A percentile compares a stretch with the other conserved stretches of the same genome.
Conservation (phyloP, 2,888 invertebrate genomes). For the Trypoxylon attenuatum region DNA sequence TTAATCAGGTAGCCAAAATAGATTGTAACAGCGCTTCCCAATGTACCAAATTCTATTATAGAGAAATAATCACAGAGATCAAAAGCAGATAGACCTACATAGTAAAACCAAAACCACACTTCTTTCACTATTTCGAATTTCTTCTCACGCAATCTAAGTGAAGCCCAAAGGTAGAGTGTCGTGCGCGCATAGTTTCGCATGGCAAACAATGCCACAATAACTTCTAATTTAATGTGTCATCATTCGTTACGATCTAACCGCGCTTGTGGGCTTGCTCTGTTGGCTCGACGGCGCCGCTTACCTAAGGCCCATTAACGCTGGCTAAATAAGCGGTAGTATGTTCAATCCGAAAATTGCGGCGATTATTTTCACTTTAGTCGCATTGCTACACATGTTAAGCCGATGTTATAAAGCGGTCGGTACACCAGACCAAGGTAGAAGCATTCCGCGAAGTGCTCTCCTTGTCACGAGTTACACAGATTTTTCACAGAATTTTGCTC, state of each 20-base stretch:
- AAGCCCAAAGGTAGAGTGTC: slow-evolving; percentile 17
- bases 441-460: too few relatives aligned
- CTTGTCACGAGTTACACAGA: too few relatives aligned
- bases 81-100: too few relatives aligned
- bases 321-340: background rate
- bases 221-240: slow-evolving; percentile 41
- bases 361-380: background rate
- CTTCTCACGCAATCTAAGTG: slow-evolving; percentile 17
- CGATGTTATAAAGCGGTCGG: too few relatives aligned
- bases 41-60: too few relatives aligned
- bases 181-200: slow-evolving; percentile 28
- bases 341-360: background rate
- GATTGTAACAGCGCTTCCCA: too few relatives aligned
- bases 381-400: too few relatives aligned
- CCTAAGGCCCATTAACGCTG: slow-evolving; percentile 1
- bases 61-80: too few relatives aligned
- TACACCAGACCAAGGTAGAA: too few relatives aligned
- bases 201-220: slow-evolving; percentile 38
- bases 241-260: slow-evolving; percentile 24
- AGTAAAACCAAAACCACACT: too few relatives aligned
- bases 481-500: too few relatives aligned
- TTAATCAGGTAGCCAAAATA: too few relatives aligned
- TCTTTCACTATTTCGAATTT: slow-evolving; percentile 12
- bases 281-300: slow-evolving; percentile 7
- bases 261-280: slow-evolving; percentile 2